Percentiles rank a stretch among this genome's conserved stretches.
These are phyloP conservation scores for Cylloceria caligata DNA, from an alignment of 2,888 invertebrate genomes.

Conservation along the genomic window DNA sequence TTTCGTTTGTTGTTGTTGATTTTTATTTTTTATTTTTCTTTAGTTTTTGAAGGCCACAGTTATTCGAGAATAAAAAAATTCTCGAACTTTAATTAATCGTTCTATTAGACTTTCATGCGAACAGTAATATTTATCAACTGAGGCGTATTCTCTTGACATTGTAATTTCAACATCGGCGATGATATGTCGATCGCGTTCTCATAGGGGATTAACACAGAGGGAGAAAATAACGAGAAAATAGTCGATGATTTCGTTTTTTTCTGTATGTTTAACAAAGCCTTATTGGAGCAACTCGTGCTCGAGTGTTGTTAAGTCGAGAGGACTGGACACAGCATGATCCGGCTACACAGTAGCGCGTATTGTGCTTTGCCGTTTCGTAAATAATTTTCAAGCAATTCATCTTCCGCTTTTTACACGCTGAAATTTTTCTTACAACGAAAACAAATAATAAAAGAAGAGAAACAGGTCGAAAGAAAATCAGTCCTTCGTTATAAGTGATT, in stretches of 20 bases:
- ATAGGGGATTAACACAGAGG: constrained; percentile 1
- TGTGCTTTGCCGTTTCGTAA: not conserved
- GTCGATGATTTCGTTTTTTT: constrained; percentile 30
- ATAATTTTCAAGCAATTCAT: not conserved
- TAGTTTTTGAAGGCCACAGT: constrained; percentile 66
- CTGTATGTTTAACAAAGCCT: constrained; percentile 3
- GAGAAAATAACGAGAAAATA: constrained; percentile 26
- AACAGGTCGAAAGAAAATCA: constrained; percentile 48
- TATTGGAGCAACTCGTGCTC: not conserved
- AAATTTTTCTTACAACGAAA: constrained; percentile 30
- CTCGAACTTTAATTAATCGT: constrained; percentile 55
- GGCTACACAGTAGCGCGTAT: constrained; percentile 30
- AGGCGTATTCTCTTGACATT: constrained; percentile 26
- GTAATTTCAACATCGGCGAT: constrained; percentile 33
- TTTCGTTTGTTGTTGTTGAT: no score
- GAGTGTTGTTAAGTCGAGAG: constrained; percentile 23
- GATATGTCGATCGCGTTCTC: constrained; percentile 42
- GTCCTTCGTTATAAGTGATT: constrained; percentile 69
- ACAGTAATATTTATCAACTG: constrained; percentile 32
- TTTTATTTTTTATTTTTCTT: no score
- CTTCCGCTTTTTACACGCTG: constrained; percentile 6
- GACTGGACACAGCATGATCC: constrained; percentile 7
- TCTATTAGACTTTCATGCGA: constrained; percentile 53
- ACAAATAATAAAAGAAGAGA: constrained; percentile 30
- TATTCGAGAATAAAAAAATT: constrained; percentile 55